Evolutionary conservation across 2,888 invertebrate genomes (phyloP).

Genomic region (Scaptomyza tumidula): DNA sequence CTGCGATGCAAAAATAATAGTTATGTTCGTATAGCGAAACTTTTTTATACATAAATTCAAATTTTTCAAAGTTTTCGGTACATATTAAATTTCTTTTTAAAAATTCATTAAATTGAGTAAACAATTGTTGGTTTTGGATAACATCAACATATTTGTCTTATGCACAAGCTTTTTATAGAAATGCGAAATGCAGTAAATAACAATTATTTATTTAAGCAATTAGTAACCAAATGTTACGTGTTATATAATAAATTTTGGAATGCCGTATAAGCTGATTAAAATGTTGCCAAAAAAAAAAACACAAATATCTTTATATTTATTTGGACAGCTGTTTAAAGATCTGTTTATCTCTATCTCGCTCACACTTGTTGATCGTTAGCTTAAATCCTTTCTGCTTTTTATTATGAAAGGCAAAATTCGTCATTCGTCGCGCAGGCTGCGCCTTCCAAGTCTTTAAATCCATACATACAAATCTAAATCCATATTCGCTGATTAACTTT

Average conservation of each 20-base stretch:
- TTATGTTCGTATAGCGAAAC: too few species aligned
- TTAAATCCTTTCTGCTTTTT: slow-evolving; percentile 77
- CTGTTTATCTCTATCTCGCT: background rate
- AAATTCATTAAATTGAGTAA: too few species aligned
- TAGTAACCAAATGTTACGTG: too few species aligned
- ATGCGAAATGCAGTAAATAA: background rate
- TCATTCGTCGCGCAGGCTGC: slow-evolving; percentile 15
- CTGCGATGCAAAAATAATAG: too few species aligned
- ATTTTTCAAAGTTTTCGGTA: too few species aligned
- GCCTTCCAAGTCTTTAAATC: slow-evolving; percentile 22
- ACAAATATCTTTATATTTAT: background rate
- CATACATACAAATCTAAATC: slow-evolving; percentile 5
- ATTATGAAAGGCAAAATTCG: slow-evolving; percentile 60
- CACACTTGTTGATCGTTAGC: slow-evolving; percentile 36
- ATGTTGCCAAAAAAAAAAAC: background rate
- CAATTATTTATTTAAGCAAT: background rate
- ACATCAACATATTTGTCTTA: background rate
- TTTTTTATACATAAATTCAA: too few species aligned
- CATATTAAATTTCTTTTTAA: too few species aligned
- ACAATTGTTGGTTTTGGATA: background rate
- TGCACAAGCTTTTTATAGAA: background rate
- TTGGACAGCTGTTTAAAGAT: slow-evolving; percentile 44
- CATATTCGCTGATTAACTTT: slow-evolving; percentile 51
- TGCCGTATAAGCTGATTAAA: background rate
- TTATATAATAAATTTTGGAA: too few species aligned